Conservation (phyloP, 2,113 vertebrate species). For the pig (Sus scrofa) region T2T-Sscrofa CM000812.6:196382501-196383000, state of each 20-base stretch:
- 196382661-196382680: background rate
- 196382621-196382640: background rate
- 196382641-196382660: background rate
- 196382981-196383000: background rate
- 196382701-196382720: background rate
- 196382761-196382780: background rate
- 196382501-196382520: background rate
- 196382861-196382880: background rate
- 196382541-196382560: background rate
- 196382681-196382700: background rate
- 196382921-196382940: background rate
- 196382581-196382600: background rate
- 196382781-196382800: background rate
- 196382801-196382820: background rate
- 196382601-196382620: background rate
- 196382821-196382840: background rate
- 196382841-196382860: background rate
- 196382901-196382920: background rate
- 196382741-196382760: background rate
- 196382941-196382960: background rate
- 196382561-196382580: background rate
- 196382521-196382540: background rate
- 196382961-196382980: background rate
- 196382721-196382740: background rate
- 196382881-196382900: background rate